Conservation (phyloP, 1,140 invertebrate genomes). For the honey bee (Apis mellifera) region Amel_HAv3.1 CM009935.2:615501-616000, state of each 20-base stretch:
- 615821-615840: conserved; percentile 25
- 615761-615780: conserved; percentile 79
- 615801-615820: conserved; percentile 78
- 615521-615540: background rate
- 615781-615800: conserved; percentile 78
- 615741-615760: conserved; percentile 73
- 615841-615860: conserved; percentile 25
- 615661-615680: conserved; percentile 84
- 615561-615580: too few relatives aligned
- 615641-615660: conserved; percentile 83
- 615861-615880: conserved; percentile 24
- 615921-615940: conserved; percentile 63
- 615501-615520: conserved; percentile 77
- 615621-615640: conserved; percentile 80
- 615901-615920: conserved; percentile 70
- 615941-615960: conserved; percentile 60
- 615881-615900: conserved; percentile 70
- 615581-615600: background rate
- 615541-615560: background rate
- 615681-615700: conserved; percentile 81
- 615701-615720: conserved; percentile 76
- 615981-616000: conserved; percentile 45
- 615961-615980: conserved; percentile 72
- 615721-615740: conserved; percentile 70
- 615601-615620: conserved; percentile 70